Conservation (phyloP, 2,888 invertebrate species). For the Drosophila tanythrix region DNA sequence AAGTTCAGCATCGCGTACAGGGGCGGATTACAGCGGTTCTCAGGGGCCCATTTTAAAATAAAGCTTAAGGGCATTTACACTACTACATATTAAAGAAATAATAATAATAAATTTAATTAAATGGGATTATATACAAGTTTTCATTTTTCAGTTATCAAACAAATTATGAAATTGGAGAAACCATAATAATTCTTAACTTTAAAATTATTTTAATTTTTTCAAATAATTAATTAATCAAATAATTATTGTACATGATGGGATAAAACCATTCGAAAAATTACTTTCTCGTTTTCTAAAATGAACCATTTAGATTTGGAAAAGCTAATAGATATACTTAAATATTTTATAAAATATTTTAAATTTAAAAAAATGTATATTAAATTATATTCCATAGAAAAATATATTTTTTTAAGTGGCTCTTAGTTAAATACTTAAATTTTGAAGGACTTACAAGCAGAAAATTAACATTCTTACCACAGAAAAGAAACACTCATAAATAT, state of each 20-base stretch:
- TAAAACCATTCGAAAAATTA: neutral
- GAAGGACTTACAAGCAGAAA: neutral
- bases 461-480: neutral
- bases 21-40: conserved; percentile 26
- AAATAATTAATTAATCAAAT: neutral
- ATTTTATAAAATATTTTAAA: neutral
- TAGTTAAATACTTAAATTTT: neutral
- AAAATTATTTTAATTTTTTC: neutral
- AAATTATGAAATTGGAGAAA: neutral
- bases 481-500: neutral
- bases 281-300: neutral
- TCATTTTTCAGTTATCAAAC: neutral
- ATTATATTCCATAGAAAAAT: neutral
- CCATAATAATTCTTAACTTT: neutral
- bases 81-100: neutral
- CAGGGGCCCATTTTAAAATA: neutral
- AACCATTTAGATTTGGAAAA: neutral
- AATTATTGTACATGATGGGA: neutral
- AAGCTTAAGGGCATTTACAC: neutral
- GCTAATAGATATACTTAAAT: neutral
- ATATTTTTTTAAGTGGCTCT: neutral
- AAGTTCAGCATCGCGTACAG: conserved; percentile 36
- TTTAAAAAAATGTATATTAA: neutral
- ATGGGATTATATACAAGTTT: neutral
- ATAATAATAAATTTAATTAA: neutral